Evolutionary conservation across 2,113 vertebrate species (phyloP).

Genomic region (Phasianus colchicus): DNA sequence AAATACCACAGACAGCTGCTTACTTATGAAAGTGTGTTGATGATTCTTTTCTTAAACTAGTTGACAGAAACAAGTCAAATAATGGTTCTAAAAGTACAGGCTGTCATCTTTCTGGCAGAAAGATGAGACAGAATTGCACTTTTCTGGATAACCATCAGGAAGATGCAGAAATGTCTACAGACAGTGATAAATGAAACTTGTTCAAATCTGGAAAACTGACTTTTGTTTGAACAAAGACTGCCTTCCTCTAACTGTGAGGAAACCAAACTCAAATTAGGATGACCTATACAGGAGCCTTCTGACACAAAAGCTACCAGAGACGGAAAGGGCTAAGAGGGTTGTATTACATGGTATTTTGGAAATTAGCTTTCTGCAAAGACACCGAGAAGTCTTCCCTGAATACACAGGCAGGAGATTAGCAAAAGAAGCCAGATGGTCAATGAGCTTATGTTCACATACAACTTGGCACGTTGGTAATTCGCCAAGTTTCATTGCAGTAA

Average conservation of each 20-base stretch:
- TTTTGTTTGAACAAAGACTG: not conserved
- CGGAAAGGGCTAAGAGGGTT: accelerated
- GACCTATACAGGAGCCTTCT: not conserved
- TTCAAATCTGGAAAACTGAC: not conserved
- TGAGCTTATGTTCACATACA: conserved; percentile 27
- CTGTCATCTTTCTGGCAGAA: not conserved
- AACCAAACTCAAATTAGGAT: not conserved
- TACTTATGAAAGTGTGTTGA: not conserved
- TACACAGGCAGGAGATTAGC: not conserved
- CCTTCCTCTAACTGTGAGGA: not conserved
- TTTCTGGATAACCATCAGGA: not conserved
- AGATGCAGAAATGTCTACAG: not conserved
- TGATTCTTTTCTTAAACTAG: not conserved
- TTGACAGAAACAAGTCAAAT: conserved; percentile 18
- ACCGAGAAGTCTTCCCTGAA: not conserved
- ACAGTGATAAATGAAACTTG: not conserved
- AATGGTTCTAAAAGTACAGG: not conserved
- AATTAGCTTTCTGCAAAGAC: not conserved
- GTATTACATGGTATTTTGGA: accelerated
- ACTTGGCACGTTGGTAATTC: not conserved
- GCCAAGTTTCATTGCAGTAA: conserved; percentile 22
- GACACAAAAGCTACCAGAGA: not conserved
- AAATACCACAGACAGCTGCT: not conserved
- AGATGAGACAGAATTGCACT: not conserved
- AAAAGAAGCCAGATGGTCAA: conserved; percentile 32